Evolutionary conservation across 2,888 invertebrate species (phyloP), one percentile per base, ranked within the genome.

Genomic region (Pocota personata): DNA sequence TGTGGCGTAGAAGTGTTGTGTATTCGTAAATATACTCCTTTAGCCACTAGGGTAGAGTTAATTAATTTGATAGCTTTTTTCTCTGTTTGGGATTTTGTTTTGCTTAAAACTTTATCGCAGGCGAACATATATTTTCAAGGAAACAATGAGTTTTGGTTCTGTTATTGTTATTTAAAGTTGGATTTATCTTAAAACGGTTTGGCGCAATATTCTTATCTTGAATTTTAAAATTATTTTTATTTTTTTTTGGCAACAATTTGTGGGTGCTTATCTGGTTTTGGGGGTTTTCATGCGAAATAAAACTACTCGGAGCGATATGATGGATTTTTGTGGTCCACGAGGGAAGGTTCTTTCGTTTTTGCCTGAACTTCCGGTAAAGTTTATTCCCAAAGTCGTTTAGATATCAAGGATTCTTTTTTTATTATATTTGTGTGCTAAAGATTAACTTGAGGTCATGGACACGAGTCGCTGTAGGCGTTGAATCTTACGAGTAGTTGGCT

Each of bases 241-340:
- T n/a, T n/a, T n/a, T 62, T 21, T 76, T 58, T 50, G 58, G 14
- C 58, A 30, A 76, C 62, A 58, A 32, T 37, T 30, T 35, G 43
- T 50, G 48, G n/a, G n/a, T 40, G 52, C 69, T 78, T 78, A 78
- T 78, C 78, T 8, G 8, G 52, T 24, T 35, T 52, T n/a, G 10
- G 16, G 19, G 40, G 30, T 6, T 43, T 46, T 62, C 40, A n/a
- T 16, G 40, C 40, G 27, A 12, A 30, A 48, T 32, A 64, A 46
- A 35, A 7, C 55, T 50, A 27, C 37, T 58, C 35, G 19, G 12
- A 35, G 27, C n/a, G 58, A 48, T 76, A 50, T 30, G 60, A 35
- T 50, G 55, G 16, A 78, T 62, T 62, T 55, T 62, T 62, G 78
- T 62, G 69, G 60, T 78, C 43, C 78, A 78, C 43, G 43, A 40